Evolutionary conservation across 2,888 invertebrate genomes (phyloP), one percentile per base, ranked within the genome.

Genomic region (Lysandra bellargus): DNA sequence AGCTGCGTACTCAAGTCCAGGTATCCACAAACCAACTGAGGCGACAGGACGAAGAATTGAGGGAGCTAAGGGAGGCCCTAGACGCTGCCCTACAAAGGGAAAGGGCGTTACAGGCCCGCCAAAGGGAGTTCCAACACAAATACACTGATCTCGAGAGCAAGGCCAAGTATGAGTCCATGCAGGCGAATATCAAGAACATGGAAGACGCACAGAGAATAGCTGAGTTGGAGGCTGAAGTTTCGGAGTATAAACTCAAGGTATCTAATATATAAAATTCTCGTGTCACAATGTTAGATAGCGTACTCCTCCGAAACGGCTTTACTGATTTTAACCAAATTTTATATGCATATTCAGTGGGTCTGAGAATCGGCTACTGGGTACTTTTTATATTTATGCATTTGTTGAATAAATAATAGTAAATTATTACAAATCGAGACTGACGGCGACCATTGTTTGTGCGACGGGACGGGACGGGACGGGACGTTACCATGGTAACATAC

Each of bases 171-270:
- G 98, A 99, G 85, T 95, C 97, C 44, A 98, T 99, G 98, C 98
- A 98, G 96, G 97, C 98, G 0, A 96, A 98, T 85, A 98, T 99
- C 82, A 96, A 98, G 83, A 99, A 99, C 86, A 98, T 99, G 80
- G 99, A 99, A 88, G 98, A 98, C 86, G 97, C 98, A 80, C 99
- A 99, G 92, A 96, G 97, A 81, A 97, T 99, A 81, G 99, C 99
- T 3, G 99, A 99, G 90, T 95, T 99, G 40, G 97, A 97, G 83
- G 98, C 98, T 85, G 98, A 98, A 93, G 98, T 99, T 81, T 98
- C 99, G 9, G 97, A 98, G 87, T 96, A 99, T 84, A 99, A 99
- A 93, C 95, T 98, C 83, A 98, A 98, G 96, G 98, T 98, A 88
- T 78, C 79, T 23, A 23, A 23, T 23, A 0, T 23, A 23, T 23